Base-by-base conservation (phyloP, 1,140 invertebrate species). In the Polypedilum vanderplanki region DNA sequence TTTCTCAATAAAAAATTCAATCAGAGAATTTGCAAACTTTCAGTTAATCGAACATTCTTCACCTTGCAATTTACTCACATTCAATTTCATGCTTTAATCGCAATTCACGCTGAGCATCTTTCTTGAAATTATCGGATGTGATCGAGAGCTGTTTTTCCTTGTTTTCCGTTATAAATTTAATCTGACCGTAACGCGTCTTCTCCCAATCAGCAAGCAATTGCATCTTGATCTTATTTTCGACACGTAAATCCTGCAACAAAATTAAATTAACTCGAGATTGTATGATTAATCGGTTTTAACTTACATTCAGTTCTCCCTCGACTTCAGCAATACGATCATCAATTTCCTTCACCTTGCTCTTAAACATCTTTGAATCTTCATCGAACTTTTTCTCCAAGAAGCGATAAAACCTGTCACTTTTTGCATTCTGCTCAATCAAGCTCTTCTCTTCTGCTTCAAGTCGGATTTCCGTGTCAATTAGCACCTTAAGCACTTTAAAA, bases 91-190 rank as follows among this genome's bases (percentile, higher is more conserved):
- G 20, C 10, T 70, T 70, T 10, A 70, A 18, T 8, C 65, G 17
- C 18, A 70, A 10, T 70, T 70, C 65, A 10, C 65, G 65, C 9
- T 18, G 9, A 18, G 65, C 65, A 18, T 70, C 65, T 70, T 70
- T 70, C 18, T 70, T 70, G 10, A 70, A 70, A 22, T 70, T 70
- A 9, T 70, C 65, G 18, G 65, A n/a, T 70, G 65, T 70, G 9
- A 22, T 18, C 65, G 18, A 20, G 9, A 70, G 65, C 10, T 22
- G 65, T 10, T 70, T 70, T 18, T 70, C 65, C 20, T 70, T 70
- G 17, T 70, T 70, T 70, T 70, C 65, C 17, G 65, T 70, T n/a
- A 70, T 70, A 70, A 70, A 70, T 70, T 70, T 70, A 22, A 70
- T 70, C 18, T 70, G 65, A 18, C 65, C 18, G 18, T 70, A 18